Evolutionary conservation across 2,888 invertebrate genomes (phyloP), one percentile per base, ranked within the genome.

Genomic region (Phengaris arion): DNA sequence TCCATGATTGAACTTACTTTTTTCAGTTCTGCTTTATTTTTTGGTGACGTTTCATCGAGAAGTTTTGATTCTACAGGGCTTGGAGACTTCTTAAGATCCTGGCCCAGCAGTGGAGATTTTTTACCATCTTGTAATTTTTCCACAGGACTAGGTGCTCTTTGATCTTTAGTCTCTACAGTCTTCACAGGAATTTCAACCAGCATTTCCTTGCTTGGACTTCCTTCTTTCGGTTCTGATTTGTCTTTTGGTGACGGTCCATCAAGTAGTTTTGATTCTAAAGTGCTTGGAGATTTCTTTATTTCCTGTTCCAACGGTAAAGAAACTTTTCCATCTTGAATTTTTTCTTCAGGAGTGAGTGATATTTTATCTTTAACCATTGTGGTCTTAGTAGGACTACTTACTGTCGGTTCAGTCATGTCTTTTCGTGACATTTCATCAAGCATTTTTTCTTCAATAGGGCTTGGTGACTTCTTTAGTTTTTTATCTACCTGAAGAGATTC

Each of bases 241-340:
- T 9, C 52, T 52, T 52, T 52, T 12, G 10, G 52, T 52, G 12
- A 52, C 9, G 10, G 1, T 12, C 12, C 52, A 52, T 52, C 10
- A 12, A 2, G 9, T 0, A 9, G 8, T 52, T 48, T 48, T 48
- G 57, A 8, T 6, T 48, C 48, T 48, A 48, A 0, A 7, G 48
- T 3, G 8, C 48, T 48, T 48, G 48, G 48, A 48, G 10, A 68
- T 6, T 78, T 79, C 6, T 74, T 72, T n/a, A 69, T 64, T 6
- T 75, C 57, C 0, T 46, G 15, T 6, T 75, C 74, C 1, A 15
- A 59, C 59, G 5, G n/a, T 59, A 2, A 2, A 55, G n/a, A 55
- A n/a, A n/a, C n/a, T 55, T 55, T 12, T 13, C 6, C 6, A 6
- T 55, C 55, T 6, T 59, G 15, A 2, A 15, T 2, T 7, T 12